Evolutionary conservation across 2,113 vertebrate genomes (phyloP).

Genomic region (Cromileptes altivelis): DNA sequence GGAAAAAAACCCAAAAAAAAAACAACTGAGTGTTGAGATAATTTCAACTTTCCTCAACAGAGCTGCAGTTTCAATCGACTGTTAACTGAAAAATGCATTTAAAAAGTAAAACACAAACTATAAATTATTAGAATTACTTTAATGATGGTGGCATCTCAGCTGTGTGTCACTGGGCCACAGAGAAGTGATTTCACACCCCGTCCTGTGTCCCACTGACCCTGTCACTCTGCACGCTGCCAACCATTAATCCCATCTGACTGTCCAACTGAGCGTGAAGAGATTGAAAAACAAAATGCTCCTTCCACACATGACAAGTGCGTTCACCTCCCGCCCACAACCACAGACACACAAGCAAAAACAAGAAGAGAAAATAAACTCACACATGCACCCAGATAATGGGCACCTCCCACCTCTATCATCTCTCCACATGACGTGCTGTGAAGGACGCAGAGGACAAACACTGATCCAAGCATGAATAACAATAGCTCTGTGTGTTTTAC

Average conservation of each 20-base stretch:
- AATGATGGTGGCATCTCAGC: not conserved
- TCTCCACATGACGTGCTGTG: conserved; percentile 35
- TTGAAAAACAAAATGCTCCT: conserved; percentile 54
- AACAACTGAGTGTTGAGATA: not conserved
- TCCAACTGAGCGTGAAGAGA: conserved; percentile 64
- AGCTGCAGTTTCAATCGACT: not conserved
- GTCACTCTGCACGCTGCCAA: conserved; percentile 42
- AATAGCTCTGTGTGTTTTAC: not conserved
- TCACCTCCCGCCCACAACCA: conserved; percentile 3
- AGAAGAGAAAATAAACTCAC: not conserved
- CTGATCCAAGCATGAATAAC: conserved; percentile 19
- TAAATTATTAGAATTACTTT: not conserved
- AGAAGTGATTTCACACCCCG: conserved; percentile 66
- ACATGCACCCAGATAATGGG: conserved; percentile 18
- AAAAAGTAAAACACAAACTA: not conserved
- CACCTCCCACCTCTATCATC: conserved; percentile 41
- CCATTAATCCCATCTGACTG: conserved; percentile 71
- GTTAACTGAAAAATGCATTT: not conserved
- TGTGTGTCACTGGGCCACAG: conserved; percentile 38
- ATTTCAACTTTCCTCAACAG: not conserved
- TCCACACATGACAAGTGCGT: conserved; percentile 23
- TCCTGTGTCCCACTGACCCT: conserved; percentile 62
- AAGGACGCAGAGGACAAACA: conserved; percentile 38
- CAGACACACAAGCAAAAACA: conserved; percentile 3
- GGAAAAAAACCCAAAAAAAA: too few species aligned